phyloP scores from a whole-genome alignment of 2,113 vertebrate species.

The Mola mola region DNA sequence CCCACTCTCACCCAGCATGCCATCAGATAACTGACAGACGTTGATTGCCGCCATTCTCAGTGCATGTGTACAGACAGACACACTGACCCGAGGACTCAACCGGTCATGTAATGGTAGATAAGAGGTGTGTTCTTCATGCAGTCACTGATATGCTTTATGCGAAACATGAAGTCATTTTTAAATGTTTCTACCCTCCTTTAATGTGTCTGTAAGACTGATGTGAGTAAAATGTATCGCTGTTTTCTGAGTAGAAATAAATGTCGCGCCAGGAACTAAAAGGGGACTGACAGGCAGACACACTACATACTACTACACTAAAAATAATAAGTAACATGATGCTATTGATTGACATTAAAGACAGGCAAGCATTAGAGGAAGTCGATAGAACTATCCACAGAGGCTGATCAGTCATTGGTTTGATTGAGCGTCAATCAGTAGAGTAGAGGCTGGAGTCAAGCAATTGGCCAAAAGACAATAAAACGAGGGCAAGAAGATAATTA shows the following conservation, averaged over 20 bases:
- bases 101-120: conserved; percentile 27
- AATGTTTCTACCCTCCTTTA: neutral
- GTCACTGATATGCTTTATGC: too few species aligned
- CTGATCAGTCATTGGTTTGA: conserved; percentile 48
- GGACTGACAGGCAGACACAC: too few species aligned
- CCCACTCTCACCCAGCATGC: conserved; percentile 61
- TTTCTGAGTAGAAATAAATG: conserved; percentile 4
- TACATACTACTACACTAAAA: too few species aligned
- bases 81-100: conserved; percentile 6
- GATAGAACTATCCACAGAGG: conserved; percentile 50
- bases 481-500: conserved; percentile 2
- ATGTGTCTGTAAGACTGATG: neutral
- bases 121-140: neutral
- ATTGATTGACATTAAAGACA: conserved; percentile 2
- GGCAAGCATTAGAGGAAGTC: neutral
- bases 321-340: neutral
- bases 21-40: conserved; percentile 4
- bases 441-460: conserved; percentile 11
- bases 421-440: conserved; percentile 28
- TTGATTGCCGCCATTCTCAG: conserved; percentile 30
- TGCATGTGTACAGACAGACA: conserved; percentile 21
- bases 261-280: too few species aligned
- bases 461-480: conserved; percentile 24
- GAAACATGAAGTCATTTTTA: too few species aligned
- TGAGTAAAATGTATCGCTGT: neutral